Conservation (phyloP, 2,888 invertebrate genomes). For the Cotesia congregata region DNA sequence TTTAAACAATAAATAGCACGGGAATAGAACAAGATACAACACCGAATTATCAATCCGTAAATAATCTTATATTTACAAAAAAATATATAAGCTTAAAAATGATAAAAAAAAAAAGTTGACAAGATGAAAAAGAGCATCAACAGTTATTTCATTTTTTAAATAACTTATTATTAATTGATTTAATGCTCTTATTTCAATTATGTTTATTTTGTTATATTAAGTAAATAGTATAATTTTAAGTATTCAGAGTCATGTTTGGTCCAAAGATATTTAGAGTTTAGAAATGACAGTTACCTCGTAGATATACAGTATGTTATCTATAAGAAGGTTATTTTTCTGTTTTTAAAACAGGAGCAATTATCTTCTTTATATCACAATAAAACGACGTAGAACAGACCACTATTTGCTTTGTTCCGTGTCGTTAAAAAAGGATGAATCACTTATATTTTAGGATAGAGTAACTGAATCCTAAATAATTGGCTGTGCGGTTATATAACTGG, state of each 20-base stretch:
- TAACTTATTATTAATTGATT: slow-evolving; percentile 4
- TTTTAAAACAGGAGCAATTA: slow-evolving; percentile 3
- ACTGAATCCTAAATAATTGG: slow-evolving; percentile 35
- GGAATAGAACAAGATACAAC: neutral
- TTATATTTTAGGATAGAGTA: slow-evolving; percentile 27
- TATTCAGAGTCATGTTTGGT: slow-evolving; percentile 41
- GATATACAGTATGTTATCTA: neutral
- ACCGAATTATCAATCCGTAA: neutral
- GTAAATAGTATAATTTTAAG: slow-evolving; percentile 11
- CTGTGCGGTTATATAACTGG: slow-evolving; percentile 40
- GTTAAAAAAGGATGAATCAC: slow-evolving; percentile 18
- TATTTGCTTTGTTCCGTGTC: slow-evolving; percentile 31
- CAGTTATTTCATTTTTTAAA: neutral
- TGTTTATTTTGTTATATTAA: slow-evolving; percentile 17
- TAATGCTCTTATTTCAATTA: slow-evolving; percentile 10
- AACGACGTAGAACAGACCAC: slow-evolving; percentile 28
- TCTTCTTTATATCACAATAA: slow-evolving; percentile 13
- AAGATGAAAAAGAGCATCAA: neutral
- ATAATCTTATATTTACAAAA: neutral
- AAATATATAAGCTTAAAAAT: neutral
- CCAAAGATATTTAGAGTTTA: slow-evolving; percentile 41
- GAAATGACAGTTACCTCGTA: slow-evolving; percentile 27
- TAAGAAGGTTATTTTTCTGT: neutral
- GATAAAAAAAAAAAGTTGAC: slow-evolving; percentile 5
- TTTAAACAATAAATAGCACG: neutral